Conservation (phyloP, 2,888 invertebrate genomes). For the Endomychus coccineus region DNA sequence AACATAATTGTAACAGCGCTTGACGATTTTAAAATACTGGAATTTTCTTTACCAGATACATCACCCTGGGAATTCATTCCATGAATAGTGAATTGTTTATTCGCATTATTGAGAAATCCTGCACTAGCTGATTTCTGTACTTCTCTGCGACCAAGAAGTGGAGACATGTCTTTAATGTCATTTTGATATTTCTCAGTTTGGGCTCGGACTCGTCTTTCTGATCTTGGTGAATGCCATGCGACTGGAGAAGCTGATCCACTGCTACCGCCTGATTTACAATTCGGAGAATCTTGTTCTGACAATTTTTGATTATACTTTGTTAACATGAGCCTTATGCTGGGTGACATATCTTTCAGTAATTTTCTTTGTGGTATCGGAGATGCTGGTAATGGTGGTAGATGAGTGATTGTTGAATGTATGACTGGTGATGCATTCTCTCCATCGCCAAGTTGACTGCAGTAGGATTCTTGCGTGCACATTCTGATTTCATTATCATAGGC, state of each 20-base stretch:
- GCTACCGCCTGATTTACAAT: conserved; percentile 42
- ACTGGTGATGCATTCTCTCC: neutral
- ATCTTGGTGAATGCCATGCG: conserved; percentile 55
- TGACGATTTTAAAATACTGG: conserved; percentile 34
- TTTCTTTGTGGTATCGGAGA: conserved; percentile 53
- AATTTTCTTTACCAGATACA: neutral
- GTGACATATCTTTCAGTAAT: conserved; percentile 57
- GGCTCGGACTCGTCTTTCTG: conserved; percentile 52
- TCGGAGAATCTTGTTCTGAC: conserved; percentile 48
- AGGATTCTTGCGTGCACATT: neutral
- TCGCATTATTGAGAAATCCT: conserved; percentile 29
- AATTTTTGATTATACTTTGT: conserved; percentile 61
- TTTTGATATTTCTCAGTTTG: conserved; percentile 47
- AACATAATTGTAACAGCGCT: too few relatives aligned
- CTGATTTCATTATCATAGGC: neutral
- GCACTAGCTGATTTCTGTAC: conserved; percentile 62
- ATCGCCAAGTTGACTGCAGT: conserved; percentile 26
- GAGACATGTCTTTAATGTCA: conserved; percentile 40
- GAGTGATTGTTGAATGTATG: conserved; percentile 16
- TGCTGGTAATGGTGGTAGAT: conserved; percentile 51
- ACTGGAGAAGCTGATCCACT: conserved; percentile 59
- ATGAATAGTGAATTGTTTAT: conserved; percentile 38
- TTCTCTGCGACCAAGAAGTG: conserved; percentile 45
- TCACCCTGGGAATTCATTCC: too few relatives aligned
- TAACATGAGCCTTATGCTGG: conserved; percentile 64